Percentiles rank a stretch among this genome's conserved stretches.
Conservation (phyloP, 2,797 vertebrate genomes). For the Leucoraja ocellata region DNA sequence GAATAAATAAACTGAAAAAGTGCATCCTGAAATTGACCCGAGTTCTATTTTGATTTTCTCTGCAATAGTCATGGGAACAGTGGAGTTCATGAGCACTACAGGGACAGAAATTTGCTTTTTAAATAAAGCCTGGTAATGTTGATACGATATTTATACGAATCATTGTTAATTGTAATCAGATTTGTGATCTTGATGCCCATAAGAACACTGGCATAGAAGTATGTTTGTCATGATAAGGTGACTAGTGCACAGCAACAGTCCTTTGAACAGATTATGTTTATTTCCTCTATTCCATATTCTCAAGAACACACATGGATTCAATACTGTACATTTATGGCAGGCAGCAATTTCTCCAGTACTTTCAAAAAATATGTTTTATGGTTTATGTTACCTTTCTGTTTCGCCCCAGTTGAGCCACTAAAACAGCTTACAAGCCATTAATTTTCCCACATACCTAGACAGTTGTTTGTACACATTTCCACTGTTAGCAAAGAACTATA, state of each 20-base stretch:
- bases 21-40: not conserved
- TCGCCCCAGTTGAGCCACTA: constrained; percentile 58
- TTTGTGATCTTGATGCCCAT: not conserved
- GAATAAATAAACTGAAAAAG: too few relatives aligned
- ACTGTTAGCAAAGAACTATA: constrained; percentile 55
- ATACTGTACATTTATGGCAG: constrained; percentile 19
- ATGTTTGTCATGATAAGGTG: not conserved
- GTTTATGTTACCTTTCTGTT: constrained; percentile 55
- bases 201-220: not conserved
- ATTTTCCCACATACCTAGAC: constrained; percentile 26
- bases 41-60: not conserved
- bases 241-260: not conserved
- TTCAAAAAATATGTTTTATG: constrained; percentile 44
- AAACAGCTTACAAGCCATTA: constrained; percentile 38
- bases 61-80: not conserved
- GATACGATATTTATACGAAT: not conserved
- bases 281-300: constrained; percentile 30
- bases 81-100: not conserved
- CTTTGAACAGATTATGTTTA: constrained; percentile 32
- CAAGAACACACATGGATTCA: constrained; percentile 37
- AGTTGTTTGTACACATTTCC: constrained; percentile 59
- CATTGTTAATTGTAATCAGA: not conserved
- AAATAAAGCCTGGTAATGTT: not conserved
- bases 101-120: not conserved
- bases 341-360: constrained; percentile 41